Base-by-base conservation (phyloP, 2,888 invertebrate genomes). In the Apeira syringaria region DNA sequence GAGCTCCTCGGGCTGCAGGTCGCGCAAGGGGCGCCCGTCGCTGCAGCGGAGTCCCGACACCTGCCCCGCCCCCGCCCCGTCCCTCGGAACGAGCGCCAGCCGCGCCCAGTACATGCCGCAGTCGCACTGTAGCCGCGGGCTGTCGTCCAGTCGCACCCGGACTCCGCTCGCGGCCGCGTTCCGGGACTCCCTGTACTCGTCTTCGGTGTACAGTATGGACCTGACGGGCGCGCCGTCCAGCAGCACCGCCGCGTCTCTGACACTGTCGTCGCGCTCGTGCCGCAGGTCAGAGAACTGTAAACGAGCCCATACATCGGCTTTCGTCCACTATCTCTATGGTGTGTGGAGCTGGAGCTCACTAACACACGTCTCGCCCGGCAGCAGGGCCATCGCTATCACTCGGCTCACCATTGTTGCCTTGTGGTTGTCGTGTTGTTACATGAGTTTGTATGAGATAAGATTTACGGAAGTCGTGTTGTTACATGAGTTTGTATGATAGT, bases 21-120 rank as follows among this genome's bases (percentile, higher is more conserved):
- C 33, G 13, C 8, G 15, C 9, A 24, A 1, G 24, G 24, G 6
- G 12, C 20, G 20, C 2, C 15, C 33, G 9, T 9, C 24, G 6
- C 6, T 6, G 25, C 33, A 33, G 17, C 5, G 20, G 9, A 8
- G 26, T 18, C n/a, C 9, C 15, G 3, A 8, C 1, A 6, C n/a
- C 7, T 9, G 25, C n/a, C 24, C 4, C 25, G 24, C 4, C 9
- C 49, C 56, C 53, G 17, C n/a, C 38, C 5, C 10, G 11, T 5
- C 7, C 7, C 7, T 7, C 7, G 20, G 7, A 20, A 20, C 20
- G n/a, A 91, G 87, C 15, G 91, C 91, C 0, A 8, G 34, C 18
- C 34, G 17, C 18, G 92, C 84, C 58, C 92, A 92, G 64, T 91
- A 88, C 60, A 71, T 69, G 20, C 90, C 90, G 0, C 64, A 82